These are phyloP conservation scores for Tympanuchus pallidicinctus DNA, from an alignment of 2,113 vertebrate species.

Conservation along the genomic window DNA sequence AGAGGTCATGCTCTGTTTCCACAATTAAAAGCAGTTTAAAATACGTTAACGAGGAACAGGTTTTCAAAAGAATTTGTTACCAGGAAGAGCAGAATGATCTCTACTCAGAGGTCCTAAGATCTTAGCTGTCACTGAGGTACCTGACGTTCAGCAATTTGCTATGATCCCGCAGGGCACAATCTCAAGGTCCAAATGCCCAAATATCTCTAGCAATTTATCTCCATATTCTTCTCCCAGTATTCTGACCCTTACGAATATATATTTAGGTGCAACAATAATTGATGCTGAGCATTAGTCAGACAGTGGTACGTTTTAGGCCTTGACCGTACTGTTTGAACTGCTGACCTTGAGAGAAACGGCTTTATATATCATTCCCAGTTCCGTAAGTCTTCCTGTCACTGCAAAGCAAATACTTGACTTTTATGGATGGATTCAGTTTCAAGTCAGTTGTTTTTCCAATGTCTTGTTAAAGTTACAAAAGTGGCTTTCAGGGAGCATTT, in stretches of 20 bases:
- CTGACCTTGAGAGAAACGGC: constrained; percentile 45
- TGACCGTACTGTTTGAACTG: constrained; percentile 39
- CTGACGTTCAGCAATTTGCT: neutral
- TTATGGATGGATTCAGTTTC: constrained; percentile 56
- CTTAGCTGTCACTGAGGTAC: neutral
- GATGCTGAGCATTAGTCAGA: constrained; percentile 24
- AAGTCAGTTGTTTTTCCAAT: constrained; percentile 24
- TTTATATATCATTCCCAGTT: constrained; percentile 46
- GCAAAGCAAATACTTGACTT: constrained; percentile 57
- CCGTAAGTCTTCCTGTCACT: constrained; percentile 49
- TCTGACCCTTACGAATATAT: neutral
- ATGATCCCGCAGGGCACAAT: neutral
- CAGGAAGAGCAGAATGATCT: neutral
- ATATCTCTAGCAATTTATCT: neutral
- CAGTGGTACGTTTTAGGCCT: neutral
- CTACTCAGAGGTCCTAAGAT: neutral
- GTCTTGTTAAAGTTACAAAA: constrained; percentile 50
- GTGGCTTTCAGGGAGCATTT: constrained; percentile 21
- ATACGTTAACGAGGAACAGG: neutral
- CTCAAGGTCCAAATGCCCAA: neutral
- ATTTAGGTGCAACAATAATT: neutral
- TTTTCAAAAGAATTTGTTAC: neutral
- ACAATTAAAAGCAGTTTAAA: constrained; percentile 29
- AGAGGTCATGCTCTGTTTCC: neutral
- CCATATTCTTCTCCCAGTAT: neutral